phyloP scores from a whole-genome alignment of 2,113 vertebrate species.

The Phaethon lepturus region DNA sequence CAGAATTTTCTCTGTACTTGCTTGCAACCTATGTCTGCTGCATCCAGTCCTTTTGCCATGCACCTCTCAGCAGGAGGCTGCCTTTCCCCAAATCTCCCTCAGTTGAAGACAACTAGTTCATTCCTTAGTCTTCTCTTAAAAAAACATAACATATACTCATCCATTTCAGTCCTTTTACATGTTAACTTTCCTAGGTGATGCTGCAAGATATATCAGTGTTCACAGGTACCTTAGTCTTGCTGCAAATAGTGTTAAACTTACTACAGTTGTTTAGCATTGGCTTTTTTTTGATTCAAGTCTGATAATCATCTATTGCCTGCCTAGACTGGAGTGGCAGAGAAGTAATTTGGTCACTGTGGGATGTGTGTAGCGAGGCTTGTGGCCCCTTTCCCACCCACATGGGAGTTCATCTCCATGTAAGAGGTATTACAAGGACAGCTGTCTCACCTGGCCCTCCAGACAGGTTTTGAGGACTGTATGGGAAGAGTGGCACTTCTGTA shows the following conservation, averaged over 20 bases:
- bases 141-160: background rate
- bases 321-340: background rate
- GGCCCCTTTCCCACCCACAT: rapidly evolving
- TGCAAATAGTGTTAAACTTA: background rate
- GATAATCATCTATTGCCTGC: background rate
- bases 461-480: background rate
- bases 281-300: background rate
- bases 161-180: background rate
- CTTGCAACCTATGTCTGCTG: background rate
- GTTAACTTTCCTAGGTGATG: background rate
- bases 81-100: background rate
- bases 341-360: background rate
- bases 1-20: background rate
- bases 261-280: background rate
- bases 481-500: rapidly evolving
- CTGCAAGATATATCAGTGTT: background rate
- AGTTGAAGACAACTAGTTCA: background rate
- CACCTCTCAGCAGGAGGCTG: background rate
- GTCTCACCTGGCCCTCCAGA: background rate
- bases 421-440: background rate
- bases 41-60: background rate
- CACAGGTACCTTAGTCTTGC: background rate
- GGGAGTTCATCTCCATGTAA: background rate
- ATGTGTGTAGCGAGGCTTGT: background rate
- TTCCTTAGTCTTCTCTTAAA: background rate